A percentile compares a stretch with the other conserved stretches of the same genome.
phyloP scores from a whole-genome alignment of 2,113 vertebrate genomes.

The Acrocephalus arundinaceus region DNA sequence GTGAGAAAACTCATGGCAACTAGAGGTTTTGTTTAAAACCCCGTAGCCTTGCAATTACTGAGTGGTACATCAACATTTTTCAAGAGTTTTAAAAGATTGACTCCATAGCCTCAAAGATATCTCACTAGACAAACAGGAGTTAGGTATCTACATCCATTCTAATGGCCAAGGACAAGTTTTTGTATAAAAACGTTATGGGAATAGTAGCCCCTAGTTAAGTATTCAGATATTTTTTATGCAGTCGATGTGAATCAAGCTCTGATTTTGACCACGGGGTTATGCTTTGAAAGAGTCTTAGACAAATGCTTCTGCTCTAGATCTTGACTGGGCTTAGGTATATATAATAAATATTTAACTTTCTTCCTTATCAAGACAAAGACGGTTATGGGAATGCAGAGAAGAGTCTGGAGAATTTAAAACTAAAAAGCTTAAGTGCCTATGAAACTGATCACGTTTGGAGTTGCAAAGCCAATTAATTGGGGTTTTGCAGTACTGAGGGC shows the following conservation, averaged over 20 bases:
- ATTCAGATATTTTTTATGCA: neutral
- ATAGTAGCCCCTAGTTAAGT: neutral
- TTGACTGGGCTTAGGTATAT: neutral
- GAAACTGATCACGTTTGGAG: neutral
- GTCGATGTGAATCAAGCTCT: neutral
- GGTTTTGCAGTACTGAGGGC: neutral
- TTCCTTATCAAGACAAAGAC: neutral
- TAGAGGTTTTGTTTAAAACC: neutral
- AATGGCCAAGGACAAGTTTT: neutral
- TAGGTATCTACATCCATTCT: neutral
- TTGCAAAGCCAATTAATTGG: neutral
- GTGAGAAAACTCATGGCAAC: neutral
- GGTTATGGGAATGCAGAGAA: neutral
- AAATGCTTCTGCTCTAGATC: neutral
- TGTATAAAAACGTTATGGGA: fast-evolving
- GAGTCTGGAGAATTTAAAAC: neutral
- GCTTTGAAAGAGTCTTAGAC: neutral
- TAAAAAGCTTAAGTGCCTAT: neutral
- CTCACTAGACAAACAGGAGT: neutral
- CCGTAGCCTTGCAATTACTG: neutral
- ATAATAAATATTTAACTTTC: neutral
- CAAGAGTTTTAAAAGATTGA: neutral
- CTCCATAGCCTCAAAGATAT: neutral
- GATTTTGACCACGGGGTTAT: neutral
- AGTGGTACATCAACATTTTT: neutral